Evolutionary conservation across 2,113 vertebrate genomes (phyloP).

Genomic region (Oncorhynchus keta): DNA sequence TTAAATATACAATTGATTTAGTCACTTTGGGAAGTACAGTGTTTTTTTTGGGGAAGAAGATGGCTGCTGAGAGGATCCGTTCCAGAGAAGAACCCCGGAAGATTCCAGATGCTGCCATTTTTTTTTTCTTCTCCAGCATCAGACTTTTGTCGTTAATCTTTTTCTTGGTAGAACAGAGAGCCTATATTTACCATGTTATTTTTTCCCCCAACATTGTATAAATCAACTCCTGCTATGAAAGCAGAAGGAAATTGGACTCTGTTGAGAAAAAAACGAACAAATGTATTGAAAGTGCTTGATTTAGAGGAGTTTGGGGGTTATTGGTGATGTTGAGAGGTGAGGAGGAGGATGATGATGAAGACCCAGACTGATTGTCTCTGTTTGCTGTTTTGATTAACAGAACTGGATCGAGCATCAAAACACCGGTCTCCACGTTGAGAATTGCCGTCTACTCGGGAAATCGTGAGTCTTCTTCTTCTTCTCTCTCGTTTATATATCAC

Average conservation of each 20-base stretch:
- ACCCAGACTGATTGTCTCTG: conserved; percentile 64
- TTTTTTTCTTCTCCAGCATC: background rate
- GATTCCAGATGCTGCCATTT: background rate
- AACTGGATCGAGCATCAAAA: conserved; percentile 93
- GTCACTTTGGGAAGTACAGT: too few species aligned
- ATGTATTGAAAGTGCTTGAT: background rate
- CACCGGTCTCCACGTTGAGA: conserved; percentile 81
- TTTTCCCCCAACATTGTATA: too few species aligned
- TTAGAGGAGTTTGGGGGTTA: background rate
- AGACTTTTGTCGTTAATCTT: background rate
- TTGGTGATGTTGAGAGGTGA: background rate
- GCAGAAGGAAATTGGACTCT: background rate
- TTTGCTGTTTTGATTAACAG: conserved; percentile 65
- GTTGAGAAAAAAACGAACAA: background rate
- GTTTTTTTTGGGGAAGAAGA: conserved; percentile 5
- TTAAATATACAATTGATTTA: too few species aligned
- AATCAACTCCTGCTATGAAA: background rate
- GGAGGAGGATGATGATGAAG: too few species aligned
- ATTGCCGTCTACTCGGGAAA: conserved; percentile 79
- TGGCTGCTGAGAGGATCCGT: background rate
- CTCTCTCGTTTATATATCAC: background rate
- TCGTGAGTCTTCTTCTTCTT: conserved; percentile 74
- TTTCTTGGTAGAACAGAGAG: background rate
- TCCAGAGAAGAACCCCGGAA: background rate
- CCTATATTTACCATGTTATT: too few species aligned